Evolutionary conservation across 2,797 vertebrate species (phyloP).

Genomic region (Taenioides sp.): DNA sequence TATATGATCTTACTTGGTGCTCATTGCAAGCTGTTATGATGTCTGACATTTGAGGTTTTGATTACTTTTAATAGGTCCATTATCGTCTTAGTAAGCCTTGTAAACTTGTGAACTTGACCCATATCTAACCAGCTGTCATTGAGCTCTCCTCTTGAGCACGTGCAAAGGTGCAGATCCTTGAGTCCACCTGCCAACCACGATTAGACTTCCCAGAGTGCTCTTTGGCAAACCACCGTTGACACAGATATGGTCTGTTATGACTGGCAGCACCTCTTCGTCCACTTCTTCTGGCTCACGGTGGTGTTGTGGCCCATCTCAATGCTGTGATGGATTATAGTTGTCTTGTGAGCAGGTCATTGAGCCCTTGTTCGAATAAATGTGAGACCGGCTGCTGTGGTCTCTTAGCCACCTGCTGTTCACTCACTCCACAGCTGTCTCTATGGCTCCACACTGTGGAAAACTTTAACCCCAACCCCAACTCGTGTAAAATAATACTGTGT

Average conservation of each 20-base stretch:
- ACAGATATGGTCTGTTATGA: conserved; percentile 58
- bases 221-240: conserved; percentile 48
- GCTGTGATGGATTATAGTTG: conserved; percentile 38
- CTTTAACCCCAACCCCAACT: background rate
- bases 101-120: conserved; percentile 55
- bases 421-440: conserved; percentile 21
- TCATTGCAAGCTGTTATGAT: background rate
- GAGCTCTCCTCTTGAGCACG: conserved; percentile 35
- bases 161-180: conserved; percentile 56
- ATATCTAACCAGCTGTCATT: conserved; percentile 53
- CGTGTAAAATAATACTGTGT: background rate
- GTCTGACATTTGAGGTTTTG: background rate
- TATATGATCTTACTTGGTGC: background rate
- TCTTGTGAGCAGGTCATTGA: conserved; percentile 30
- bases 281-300: conserved; percentile 46
- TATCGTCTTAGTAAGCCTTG: conserved; percentile 38
- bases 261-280: conserved; percentile 35
- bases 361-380: conserved; percentile 23
- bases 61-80: conserved; percentile 35
- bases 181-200: conserved; percentile 51
- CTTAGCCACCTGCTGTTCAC: conserved; percentile 41
- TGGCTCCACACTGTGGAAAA: conserved; percentile 8
- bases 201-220: conserved; percentile 53
- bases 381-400: conserved; percentile 28
- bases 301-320: conserved; percentile 29